These are phyloP conservation scores for Lithobius niger DNA, from an alignment of 1,140 invertebrate genomes.

Conservation along the genomic window DNA sequence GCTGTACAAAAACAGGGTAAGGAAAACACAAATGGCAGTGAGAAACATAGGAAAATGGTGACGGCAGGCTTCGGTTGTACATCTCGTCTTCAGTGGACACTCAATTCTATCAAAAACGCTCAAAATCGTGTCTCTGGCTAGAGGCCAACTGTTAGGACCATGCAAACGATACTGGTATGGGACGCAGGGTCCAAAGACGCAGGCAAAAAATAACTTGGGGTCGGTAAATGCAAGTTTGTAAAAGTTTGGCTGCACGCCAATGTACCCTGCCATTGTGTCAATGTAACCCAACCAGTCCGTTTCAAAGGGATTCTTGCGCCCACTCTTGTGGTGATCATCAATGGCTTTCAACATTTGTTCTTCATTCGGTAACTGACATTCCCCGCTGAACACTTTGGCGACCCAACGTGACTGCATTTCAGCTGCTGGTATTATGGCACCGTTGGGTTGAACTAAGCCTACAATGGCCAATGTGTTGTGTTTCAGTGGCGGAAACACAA, in stretches of 20 bases:
- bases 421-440: not conserved
- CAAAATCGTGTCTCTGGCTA: slow-evolving; percentile 29
- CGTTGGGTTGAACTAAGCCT: slow-evolving; percentile 11
- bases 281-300: slow-evolving; percentile 29
- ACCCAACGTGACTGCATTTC: not conserved
- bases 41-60: no score
- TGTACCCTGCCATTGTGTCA: slow-evolving; percentile 29
- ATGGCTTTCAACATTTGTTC: slow-evolving; percentile 8
- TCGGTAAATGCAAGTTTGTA: slow-evolving; percentile 26
- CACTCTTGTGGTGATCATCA: not conserved
- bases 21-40: no score
- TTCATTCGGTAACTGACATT: not conserved
- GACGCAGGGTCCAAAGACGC: slow-evolving; percentile 27
- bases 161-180: slow-evolving; percentile 34
- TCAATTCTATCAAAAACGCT: slow-evolving; percentile 19
- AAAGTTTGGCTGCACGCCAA: slow-evolving; percentile 29
- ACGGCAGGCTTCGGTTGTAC: no score
- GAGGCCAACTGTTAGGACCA: slow-evolving; percentile 31
- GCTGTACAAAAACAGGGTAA: no score
- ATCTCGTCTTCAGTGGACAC: slow-evolving; percentile 17
- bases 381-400: slow-evolving; percentile 16
- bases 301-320: slow-evolving; percentile 16
- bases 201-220: slow-evolving; percentile 24
- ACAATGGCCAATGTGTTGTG: slow-evolving; percentile 18
- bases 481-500: slow-evolving; percentile 13